Conservation (phyloP, 2,888 invertebrate genomes). For the Microplitis deprimator region DNA sequence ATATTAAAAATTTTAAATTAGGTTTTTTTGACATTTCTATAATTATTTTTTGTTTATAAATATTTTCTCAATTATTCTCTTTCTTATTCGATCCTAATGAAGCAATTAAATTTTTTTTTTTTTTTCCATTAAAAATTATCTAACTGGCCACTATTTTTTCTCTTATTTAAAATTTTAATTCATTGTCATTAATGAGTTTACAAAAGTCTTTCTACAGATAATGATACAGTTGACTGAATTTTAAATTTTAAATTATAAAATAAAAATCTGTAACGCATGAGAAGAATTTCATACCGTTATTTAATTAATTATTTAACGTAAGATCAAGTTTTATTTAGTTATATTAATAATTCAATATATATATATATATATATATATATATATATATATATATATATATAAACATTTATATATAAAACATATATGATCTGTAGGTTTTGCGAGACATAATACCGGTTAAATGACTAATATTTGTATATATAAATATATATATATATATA, state of each 20-base stretch:
- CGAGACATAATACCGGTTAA: constrained; percentile 8
- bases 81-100: neutral
- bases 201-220: neutral
- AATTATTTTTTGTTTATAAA: too few species aligned
- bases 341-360: constrained; percentile 33
- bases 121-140: neutral
- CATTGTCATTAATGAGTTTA: neutral
- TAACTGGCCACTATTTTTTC: neutral
- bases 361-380: neutral
- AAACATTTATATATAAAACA: neutral
- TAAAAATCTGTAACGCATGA: neutral
- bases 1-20: too few species aligned
- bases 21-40: too few species aligned
- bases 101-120: neutral
- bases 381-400: neutral
- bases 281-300: constrained; percentile 47
- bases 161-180: neutral
- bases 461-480: neutral
- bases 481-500: too few species aligned
- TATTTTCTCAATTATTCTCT: neutral
- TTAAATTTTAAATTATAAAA: neutral
- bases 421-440: constrained; percentile 17
- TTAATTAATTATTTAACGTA: constrained; percentile 32
- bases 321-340: constrained; percentile 2
- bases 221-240: neutral